Conservation (phyloP, 2,113 vertebrate species). For the Meles meles region DNA sequence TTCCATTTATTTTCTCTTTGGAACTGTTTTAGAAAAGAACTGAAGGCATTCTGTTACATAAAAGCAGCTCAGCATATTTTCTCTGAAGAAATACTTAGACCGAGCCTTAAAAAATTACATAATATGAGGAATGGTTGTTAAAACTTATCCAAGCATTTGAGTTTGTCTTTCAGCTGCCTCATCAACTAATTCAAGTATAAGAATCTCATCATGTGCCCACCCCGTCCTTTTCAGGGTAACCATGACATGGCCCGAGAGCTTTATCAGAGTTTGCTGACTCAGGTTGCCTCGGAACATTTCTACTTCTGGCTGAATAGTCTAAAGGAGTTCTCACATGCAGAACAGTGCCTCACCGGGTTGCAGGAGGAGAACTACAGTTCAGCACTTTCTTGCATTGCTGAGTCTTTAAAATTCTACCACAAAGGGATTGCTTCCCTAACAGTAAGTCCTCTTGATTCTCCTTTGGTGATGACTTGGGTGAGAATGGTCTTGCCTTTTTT, state of each 20-base stretch:
- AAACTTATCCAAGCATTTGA: background rate
- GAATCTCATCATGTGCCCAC: background rate
- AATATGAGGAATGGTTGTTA: background rate
- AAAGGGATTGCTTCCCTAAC: constrained; percentile 97
- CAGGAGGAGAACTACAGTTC: constrained; percentile 92
- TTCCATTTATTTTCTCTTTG: constrained; percentile 13
- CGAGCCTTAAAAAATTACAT: constrained; percentile 10
- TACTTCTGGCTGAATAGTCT: constrained; percentile 99
- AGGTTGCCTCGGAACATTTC: constrained; percentile 97
- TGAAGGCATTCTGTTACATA: background rate
- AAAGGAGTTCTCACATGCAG: constrained; percentile 97
- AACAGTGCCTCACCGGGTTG: constrained; percentile 91
- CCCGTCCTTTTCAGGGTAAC: constrained; percentile 86
- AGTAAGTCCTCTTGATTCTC: constrained; percentile 80
- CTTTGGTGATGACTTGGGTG: background rate
- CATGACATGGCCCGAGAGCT: constrained; percentile 97
- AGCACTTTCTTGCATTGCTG: constrained; percentile 92
- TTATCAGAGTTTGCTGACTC: constrained; percentile 95
- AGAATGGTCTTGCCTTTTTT: background rate
- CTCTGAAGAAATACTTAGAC: background rate
- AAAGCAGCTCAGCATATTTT: constrained; percentile 34
- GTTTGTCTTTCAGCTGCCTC: background rate
- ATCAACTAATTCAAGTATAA: background rate
- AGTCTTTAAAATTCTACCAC: constrained; percentile 95
- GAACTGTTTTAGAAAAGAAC: constrained; percentile 2